Percentiles rank a stretch among this genome's conserved stretches.
Conservation (phyloP, 2,888 invertebrate species). For the Caenorhabditis sinica region DNA sequence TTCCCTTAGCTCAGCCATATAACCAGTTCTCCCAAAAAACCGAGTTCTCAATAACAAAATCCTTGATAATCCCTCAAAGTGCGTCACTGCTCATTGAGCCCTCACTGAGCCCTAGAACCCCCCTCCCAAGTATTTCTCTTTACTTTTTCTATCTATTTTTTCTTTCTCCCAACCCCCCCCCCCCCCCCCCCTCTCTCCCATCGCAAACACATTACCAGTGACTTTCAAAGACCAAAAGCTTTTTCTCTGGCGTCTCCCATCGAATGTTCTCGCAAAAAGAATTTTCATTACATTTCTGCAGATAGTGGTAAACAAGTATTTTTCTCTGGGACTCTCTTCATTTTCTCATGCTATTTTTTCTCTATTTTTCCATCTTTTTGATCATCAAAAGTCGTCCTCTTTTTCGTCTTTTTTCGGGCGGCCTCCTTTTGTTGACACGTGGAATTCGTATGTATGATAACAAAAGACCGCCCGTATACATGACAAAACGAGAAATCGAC, state of each 20-base stretch:
- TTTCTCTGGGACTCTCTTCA: background rate
- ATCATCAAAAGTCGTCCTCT: conserved; percentile 33
- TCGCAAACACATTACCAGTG: conserved; percentile 26
- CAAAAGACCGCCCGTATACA: conserved; percentile 10
- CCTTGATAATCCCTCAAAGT: no score
- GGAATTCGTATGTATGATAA: conserved; percentile 1
- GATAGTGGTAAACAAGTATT: conserved; percentile 21
- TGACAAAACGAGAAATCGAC: background rate
- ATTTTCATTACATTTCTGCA: conserved; percentile 5
- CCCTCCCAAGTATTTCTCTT: background rate
- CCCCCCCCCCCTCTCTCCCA: background rate
- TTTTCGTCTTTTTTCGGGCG: background rate
- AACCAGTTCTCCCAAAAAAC: background rate
- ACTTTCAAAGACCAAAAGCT: conserved; percentile 30
- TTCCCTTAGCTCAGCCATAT: no score
- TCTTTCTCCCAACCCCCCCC: no score
- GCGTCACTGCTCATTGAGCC: background rate
- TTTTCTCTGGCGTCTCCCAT: conserved; percentile 4
- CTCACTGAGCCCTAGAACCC: background rate
- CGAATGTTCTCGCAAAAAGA: conserved; percentile 24
- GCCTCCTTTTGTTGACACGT: conserved; percentile 3
- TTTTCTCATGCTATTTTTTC: background rate
- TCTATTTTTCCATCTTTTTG: background rate
- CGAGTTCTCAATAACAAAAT: background rate
- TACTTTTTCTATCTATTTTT: background rate